Percentiles rank a stretch among this genome's conserved stretches.
Evolutionary conservation across 2,797 vertebrate species (phyloP).

Genomic region (Siniperca undulata): DNA sequence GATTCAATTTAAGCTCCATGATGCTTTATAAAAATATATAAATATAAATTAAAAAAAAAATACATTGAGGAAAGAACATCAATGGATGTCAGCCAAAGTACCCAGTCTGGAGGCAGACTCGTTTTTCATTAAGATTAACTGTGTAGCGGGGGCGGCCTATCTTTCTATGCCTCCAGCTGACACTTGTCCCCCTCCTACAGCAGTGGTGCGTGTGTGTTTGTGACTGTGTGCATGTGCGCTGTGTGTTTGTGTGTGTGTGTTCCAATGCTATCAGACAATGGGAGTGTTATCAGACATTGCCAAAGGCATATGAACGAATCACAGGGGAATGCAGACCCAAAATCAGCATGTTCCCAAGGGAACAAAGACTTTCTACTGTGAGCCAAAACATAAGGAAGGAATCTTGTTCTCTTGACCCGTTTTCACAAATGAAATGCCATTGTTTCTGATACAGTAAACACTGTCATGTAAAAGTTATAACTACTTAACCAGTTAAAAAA

Average conservation of each 20-base stretch:
- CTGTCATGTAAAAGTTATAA: slow-evolving; percentile 36
- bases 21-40: slow-evolving; percentile 46
- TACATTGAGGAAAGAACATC: slow-evolving; percentile 69
- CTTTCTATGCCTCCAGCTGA: slow-evolving; percentile 81
- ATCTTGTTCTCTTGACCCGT: slow-evolving; percentile 62
- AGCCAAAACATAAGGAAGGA: slow-evolving; percentile 62
- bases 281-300: slow-evolving; percentile 75
- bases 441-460: slow-evolving; percentile 4
- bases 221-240: not conserved
- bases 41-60: slow-evolving; percentile 33
- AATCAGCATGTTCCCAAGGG: slow-evolving; percentile 66
- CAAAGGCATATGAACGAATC: slow-evolving; percentile 68
- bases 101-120: slow-evolving; percentile 75
- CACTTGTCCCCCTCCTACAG: slow-evolving; percentile 78
- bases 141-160: slow-evolving; percentile 77
- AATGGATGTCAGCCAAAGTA: slow-evolving; percentile 80
- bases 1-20: slow-evolving; percentile 31
- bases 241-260: slow-evolving; percentile 41
- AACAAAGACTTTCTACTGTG: slow-evolving; percentile 59
- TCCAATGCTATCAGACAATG: slow-evolving; percentile 76
- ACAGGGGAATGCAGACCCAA: slow-evolving; percentile 71
- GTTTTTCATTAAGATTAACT: slow-evolving; percentile 85
- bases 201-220: slow-evolving; percentile 38
- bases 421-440: slow-evolving; percentile 54
- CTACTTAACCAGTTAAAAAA: slow-evolving; percentile 5